Evolutionary conservation across 2,113 vertebrate genomes (phyloP).

Genomic region (Stigmatopora argus): DNA sequence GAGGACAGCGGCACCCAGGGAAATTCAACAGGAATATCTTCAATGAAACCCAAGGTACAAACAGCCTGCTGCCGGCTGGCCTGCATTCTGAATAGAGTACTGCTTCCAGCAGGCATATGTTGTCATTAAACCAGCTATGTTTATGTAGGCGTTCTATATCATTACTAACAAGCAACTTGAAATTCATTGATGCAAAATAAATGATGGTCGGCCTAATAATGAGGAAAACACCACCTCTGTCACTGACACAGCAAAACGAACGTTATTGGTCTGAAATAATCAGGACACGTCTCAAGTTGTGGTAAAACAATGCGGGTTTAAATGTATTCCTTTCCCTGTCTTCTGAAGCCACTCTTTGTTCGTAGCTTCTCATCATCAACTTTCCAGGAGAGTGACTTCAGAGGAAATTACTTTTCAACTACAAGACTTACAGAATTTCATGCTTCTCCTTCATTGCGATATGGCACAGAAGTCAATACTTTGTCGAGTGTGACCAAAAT

Average conservation of each 20-base stretch:
- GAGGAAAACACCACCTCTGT: not conserved
- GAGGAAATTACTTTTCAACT: not conserved
- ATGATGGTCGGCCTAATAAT: not conserved
- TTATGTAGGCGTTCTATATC: not conserved
- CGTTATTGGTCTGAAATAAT: not conserved
- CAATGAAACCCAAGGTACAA: conserved; percentile 1
- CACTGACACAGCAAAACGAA: not conserved
- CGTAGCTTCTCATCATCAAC: not conserved
- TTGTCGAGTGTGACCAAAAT: too few species aligned
- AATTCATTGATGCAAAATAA: not conserved
- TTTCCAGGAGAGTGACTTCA: not conserved
- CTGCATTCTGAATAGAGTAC: not conserved
- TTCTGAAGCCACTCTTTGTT: not conserved
- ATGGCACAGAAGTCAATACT: not conserved
- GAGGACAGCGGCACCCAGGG: not conserved
- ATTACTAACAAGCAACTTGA: not conserved
- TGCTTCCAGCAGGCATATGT: not conserved
- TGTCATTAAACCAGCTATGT: not conserved
- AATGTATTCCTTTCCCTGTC: not conserved
- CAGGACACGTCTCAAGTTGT: not conserved
- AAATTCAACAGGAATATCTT: conserved; percentile 8
- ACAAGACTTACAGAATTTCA: not conserved
- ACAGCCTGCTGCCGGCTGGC: conserved; percentile 2
- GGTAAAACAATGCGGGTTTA: not conserved
- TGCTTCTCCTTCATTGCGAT: not conserved